These are phyloP conservation scores for Alsophila aescularia DNA, from an alignment of 2,888 invertebrate genomes.

Conservation along the genomic window DNA sequence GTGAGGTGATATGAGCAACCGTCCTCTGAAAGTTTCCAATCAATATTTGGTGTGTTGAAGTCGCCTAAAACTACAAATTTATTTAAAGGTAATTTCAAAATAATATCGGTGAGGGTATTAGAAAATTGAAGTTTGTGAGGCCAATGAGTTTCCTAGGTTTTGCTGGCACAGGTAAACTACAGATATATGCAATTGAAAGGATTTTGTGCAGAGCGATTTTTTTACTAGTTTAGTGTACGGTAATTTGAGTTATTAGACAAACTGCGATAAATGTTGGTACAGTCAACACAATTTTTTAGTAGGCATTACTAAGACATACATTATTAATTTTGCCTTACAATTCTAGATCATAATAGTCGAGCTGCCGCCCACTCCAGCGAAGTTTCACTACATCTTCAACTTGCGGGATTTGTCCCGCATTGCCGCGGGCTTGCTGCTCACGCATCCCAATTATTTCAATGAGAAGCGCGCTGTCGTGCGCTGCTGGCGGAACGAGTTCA, in stretches of 20 bases:
- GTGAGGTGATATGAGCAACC: not conserved
- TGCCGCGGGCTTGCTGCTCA: conserved; percentile 91
- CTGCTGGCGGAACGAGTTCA: conserved; percentile 96
- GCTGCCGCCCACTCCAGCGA: conserved; percentile 95
- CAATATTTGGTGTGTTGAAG: too few species aligned
- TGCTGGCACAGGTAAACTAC: not conserved
- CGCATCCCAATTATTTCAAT: conserved; percentile 88
- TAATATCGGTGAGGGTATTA: not conserved
- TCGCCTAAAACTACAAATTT: not conserved
- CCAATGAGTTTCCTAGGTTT: not conserved
- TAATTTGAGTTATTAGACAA: too few species aligned
- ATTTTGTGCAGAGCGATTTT: too few species aligned
- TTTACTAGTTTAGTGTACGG: too few species aligned
- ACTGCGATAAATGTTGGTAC: too few species aligned
- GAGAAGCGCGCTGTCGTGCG: conserved; percentile 89
- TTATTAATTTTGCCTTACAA: too few species aligned
- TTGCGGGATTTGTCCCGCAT: conserved; percentile 95
- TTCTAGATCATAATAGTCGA: conserved; percentile 88
- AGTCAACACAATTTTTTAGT: too few species aligned
- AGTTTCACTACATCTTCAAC: conserved; percentile 98
- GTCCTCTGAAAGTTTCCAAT: too few species aligned
- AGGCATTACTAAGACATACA: too few species aligned
- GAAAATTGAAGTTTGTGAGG: not conserved
- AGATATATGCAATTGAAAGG: not conserved
- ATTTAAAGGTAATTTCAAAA: not conserved